These are phyloP conservation scores for Piscicola geometra DNA, from an alignment of 2,888 invertebrate species.

Conservation along the genomic window DNA sequence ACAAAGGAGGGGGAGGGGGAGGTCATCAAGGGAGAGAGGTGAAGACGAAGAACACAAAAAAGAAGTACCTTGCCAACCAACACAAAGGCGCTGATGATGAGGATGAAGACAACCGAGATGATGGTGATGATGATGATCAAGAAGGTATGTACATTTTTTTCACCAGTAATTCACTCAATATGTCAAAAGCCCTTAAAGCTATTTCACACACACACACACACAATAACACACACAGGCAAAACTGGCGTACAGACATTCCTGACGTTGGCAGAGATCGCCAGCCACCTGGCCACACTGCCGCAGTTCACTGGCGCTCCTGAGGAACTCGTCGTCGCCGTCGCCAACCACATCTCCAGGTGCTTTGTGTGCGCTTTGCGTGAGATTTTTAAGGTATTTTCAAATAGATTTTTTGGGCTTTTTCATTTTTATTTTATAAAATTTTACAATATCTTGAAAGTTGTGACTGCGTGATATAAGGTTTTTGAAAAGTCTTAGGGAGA, in stretches of 20 bases:
- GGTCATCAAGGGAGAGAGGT: constrained; percentile 89
- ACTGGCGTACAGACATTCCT: constrained; percentile 49
- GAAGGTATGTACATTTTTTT: too few relatives aligned
- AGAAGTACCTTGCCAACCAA: constrained; percentile 58
- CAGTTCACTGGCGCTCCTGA: constrained; percentile 62
- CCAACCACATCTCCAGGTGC: constrained; percentile 67
- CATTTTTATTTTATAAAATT: not conserved
- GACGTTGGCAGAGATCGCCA: constrained; percentile 65
- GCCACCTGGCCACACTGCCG: constrained; percentile 60
- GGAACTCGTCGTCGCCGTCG: constrained; percentile 67
- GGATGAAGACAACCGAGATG: constrained; percentile 62
- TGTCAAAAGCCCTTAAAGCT: too few relatives aligned
- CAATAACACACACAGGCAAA: constrained; percentile 36
- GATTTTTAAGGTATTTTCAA: not conserved
- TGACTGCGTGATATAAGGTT: too few relatives aligned
- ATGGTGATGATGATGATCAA: constrained; percentile 63
- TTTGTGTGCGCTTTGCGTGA: not conserved
- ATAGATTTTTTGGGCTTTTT: not conserved
- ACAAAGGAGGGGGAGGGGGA: constrained; percentile 72
- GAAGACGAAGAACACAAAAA: constrained; percentile 87
- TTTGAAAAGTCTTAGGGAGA: too few relatives aligned
- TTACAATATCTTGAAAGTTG: too few relatives aligned
- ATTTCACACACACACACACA: constrained; percentile 25
- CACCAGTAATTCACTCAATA: too few relatives aligned
- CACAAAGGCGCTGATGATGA: too few relatives aligned